Evolutionary conservation across 2,797 vertebrate genomes (phyloP).

Genomic region (Pteronotus mesoamericanus): DNA sequence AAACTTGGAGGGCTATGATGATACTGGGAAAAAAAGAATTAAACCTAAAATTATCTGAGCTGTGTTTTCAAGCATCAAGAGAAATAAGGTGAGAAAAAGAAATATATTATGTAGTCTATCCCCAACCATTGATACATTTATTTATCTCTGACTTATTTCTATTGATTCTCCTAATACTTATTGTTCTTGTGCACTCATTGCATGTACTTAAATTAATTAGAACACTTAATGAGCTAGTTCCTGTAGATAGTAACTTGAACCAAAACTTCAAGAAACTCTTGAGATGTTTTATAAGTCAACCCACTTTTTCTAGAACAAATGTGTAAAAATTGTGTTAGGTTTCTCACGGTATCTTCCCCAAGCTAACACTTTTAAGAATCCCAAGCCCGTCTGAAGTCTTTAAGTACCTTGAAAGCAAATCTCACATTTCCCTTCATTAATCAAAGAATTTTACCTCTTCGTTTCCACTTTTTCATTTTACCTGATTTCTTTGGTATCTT

Average conservation of each 20-base stretch:
- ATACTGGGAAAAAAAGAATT: neutral
- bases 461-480: neutral
- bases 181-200: neutral
- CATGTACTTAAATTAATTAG: neutral
- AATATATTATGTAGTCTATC: neutral
- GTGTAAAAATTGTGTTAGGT: neutral
- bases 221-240: neutral
- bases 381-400: neutral
- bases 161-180: neutral
- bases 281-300: neutral
- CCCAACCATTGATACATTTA: neutral
- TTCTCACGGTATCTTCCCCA: neutral
- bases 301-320: neutral
- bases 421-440: neutral
- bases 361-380: neutral
- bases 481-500: neutral
- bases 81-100: neutral
- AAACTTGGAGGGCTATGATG: neutral
- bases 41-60: constrained; percentile 16
- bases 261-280: neutral
- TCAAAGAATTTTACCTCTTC: neutral
- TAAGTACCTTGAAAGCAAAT: neutral
- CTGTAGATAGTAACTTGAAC: neutral
- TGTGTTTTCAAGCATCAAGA: neutral
- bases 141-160: neutral